Base-by-base conservation (phyloP, 1,140 invertebrate species). In the Leptestheria dahalacensis region DNA sequence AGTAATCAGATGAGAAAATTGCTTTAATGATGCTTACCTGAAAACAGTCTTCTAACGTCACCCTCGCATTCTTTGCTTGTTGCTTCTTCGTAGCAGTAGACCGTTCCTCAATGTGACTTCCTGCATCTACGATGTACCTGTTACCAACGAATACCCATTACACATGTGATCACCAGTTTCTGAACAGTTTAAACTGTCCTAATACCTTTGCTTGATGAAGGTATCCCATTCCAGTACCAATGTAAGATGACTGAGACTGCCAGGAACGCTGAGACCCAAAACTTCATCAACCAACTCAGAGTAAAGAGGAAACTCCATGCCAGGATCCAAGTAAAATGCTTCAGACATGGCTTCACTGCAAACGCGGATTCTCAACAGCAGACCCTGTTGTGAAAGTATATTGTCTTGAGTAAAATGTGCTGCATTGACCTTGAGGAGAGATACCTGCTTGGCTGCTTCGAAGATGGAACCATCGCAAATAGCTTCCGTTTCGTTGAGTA, bases 1-100 rank as follows among this genome's bases (percentile, higher is more conserved):
- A 41, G 33, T 41, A 41, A 15, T 41, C 15, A 41, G 33, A 41
- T 41, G 15, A 41, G 33, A 9, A 9, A 41, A 41, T 41, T 15
- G 33, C 6, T 41, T 41, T 9, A 41, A 15, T 41, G 15, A 41
- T 41, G 33, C 33, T 41, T 41, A 74, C 79, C 67, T 88, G 79
- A 67, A 93, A 84, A 71, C 94, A 97, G 67, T 96, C 89, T 70
- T 90, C 83, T n/a, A 97, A 77, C 2, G 89, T 89, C 1, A 91
- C 81, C 11, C 81, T 76, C 72, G 63, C 74, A 70, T 72, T 79
- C 69, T 66, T 78, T 67, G 65, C 76, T 64, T 64, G 73, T 71
- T 25, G 71, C 72, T 63, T 77, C 62, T 82, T 76, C 57, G 81
- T 82, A 1, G 89, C 86, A 69, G 83, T 88, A 1, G 80, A 76